phyloP scores from a whole-genome alignment of 1,140 invertebrate species.

The Brachionus koreanus region DNA sequence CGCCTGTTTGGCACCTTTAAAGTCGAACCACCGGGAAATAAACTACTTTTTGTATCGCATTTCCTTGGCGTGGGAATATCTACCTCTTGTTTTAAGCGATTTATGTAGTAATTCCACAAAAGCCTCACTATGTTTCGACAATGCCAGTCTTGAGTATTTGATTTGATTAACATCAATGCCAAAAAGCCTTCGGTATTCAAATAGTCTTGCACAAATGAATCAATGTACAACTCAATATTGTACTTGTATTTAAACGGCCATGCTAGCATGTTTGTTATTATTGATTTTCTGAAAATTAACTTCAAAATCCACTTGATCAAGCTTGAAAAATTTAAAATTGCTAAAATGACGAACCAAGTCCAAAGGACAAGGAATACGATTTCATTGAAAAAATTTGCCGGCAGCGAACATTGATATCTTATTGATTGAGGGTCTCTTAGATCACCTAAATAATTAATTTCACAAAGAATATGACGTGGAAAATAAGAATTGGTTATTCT shows the following conservation, averaged over 20 bases:
- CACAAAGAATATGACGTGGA: constrained; percentile 60
- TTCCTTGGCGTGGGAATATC: neutral
- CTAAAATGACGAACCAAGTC: constrained; percentile 29
- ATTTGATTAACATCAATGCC: constrained; percentile 24
- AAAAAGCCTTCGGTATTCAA: constrained; percentile 32
- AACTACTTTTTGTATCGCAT: neutral
- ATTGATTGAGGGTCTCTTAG: constrained; percentile 50
- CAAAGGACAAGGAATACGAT: constrained; percentile 31
- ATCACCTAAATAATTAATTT: constrained; percentile 59
- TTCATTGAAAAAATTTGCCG: constrained; percentile 48
- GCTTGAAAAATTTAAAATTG: neutral
- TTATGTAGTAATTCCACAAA: neutral
- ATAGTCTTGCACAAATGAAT: constrained; percentile 37
- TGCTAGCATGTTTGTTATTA: constrained; percentile 20
- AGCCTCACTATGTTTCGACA: constrained; percentile 10
- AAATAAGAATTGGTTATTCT: constrained; percentile 57
- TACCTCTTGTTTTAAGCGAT: neutral
- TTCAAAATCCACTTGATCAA: constrained; percentile 22
- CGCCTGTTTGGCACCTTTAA: neutral
- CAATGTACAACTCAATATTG: neutral
- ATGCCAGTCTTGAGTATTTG: constrained; percentile 43
- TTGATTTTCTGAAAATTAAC: constrained; percentile 2
- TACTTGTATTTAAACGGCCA: constrained; percentile 35
- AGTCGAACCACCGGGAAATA: neutral
- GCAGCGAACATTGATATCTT: constrained; percentile 29